Percentiles rank a stretch among this genome's conserved stretches.
Conservation (phyloP, 1,140 invertebrate genomes). For the Vanessa atalanta region DNA sequence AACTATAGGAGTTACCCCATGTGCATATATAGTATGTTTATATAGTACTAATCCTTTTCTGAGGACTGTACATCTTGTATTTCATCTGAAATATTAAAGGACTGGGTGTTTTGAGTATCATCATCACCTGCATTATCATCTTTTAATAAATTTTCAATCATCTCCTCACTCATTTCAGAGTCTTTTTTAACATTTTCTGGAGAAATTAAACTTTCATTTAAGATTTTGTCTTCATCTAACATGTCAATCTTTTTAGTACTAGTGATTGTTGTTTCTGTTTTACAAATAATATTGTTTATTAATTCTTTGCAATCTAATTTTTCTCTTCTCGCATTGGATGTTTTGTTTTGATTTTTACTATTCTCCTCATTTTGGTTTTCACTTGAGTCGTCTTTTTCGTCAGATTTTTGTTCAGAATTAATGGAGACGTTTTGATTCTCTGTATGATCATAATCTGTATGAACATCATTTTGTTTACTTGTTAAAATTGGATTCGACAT, state of each 20-base stretch:
- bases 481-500: not conserved
- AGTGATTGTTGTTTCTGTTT: constrained; percentile 20
- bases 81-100: constrained; percentile 42
- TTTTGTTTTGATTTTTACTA: constrained; percentile 10
- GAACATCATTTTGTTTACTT: constrained; percentile 19
- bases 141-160: constrained; percentile 64
- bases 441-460: constrained; percentile 14
- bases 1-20: constrained; percentile 24
- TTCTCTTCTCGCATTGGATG: not conserved
- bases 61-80: constrained; percentile 9
- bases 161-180: constrained; percentile 61
- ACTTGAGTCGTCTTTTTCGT: constrained; percentile 3
- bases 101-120: constrained; percentile 36
- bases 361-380: constrained; percentile 12
- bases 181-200: constrained; percentile 47
- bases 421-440: constrained; percentile 11
- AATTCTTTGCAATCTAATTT: not conserved
- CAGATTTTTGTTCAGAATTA: not conserved
- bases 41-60: constrained; percentile 16
- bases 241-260: constrained; percentile 29
- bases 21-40: constrained; percentile 8
- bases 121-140: constrained; percentile 46
- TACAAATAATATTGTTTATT: constrained; percentile 8
- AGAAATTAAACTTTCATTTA: constrained; percentile 32
- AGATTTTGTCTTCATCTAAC: constrained; percentile 39